Evolutionary conservation across 1,140 invertebrate genomes (phyloP).

Genomic region (Nasonia vitripennis): DNA sequence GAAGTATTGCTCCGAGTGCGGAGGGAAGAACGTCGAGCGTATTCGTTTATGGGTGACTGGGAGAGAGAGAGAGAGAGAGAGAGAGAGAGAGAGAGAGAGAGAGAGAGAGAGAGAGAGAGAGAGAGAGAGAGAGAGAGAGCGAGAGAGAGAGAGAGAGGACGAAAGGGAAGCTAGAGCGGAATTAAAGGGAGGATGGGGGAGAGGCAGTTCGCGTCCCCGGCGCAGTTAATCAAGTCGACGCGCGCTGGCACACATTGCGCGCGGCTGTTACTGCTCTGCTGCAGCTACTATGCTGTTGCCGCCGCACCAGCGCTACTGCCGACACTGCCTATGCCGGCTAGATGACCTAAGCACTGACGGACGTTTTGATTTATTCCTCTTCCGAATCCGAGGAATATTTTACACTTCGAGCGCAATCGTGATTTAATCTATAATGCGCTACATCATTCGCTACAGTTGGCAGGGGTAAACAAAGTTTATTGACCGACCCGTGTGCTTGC

Average conservation of each 20-base stretch:
- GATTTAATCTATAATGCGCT: neutral
- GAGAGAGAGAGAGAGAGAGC: neutral
- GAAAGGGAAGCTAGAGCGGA: neutral
- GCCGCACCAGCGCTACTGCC: neutral
- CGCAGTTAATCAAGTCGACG: constrained; percentile 51
- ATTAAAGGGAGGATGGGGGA: neutral
- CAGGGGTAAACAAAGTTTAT: neutral
- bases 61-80: too few relatives aligned
- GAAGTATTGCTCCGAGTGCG: too few relatives aligned
- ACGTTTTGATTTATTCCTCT: constrained; percentile 42
- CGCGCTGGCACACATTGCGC: constrained; percentile 11
- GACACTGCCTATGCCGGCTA: neutral
- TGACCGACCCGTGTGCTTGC: neutral
- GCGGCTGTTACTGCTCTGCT: neutral
- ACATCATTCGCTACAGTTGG: neutral
- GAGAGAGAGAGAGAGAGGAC: neutral
- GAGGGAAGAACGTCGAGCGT: neutral
- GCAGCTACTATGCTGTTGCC: neutral
- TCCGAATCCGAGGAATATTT: constrained; percentile 25
- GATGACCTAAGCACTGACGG: constrained; percentile 13
- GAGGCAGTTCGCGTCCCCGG: neutral
- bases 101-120: too few relatives aligned
- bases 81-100: too few relatives aligned
- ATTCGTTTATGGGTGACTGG: neutral
- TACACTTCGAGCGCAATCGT: neutral